Base-by-base conservation (phyloP, 2,113 vertebrate genomes). In the Gavia stellata region DNA sequence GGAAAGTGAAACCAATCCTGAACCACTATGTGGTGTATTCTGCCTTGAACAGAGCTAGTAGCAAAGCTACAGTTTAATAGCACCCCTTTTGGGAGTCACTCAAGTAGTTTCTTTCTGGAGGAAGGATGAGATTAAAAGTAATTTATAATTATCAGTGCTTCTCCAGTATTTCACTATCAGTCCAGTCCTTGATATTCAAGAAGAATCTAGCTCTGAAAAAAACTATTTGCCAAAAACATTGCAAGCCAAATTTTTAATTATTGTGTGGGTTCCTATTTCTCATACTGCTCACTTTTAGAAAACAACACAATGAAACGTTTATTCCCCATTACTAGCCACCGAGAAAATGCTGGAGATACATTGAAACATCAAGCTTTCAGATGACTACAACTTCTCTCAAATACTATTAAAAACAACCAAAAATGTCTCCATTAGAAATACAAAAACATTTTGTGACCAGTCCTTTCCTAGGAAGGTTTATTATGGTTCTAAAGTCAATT, bases 351-450 rank as follows among this genome's bases (percentile, higher is more conserved):
- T 74, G 55, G 53, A 50, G 55, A 66, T 58, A 50, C 74, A 94
- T 50, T 79, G 67, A 95, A 95, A 93, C 67, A 87, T 79, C 79
- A 92, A 55, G 81, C 77, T 58, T 77, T 59, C 79, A 85, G 58
- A 93, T 56, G 45, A 49, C 62, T 29, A 34, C 24, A 84, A 77
- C 25, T 63, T 92, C 71, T 80, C 86, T 95, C 74, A 52, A n/a
- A 25, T 45, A 49, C 44, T 81, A 31, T 59, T 71, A 65, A 77
- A 94, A 81, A 74, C 82, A 93, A 88, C 81, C 44, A 83, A 89
- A 96, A 96, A 96, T 82, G 71, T 92, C 88, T 95, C 89, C 92
- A 94, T 90, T 82, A 77, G 36, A 97, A 90, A 89, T 53, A 77
- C 44, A 96, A 95, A 97, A 92, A 28, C 65, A 92, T 86, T 91